Evolutionary conservation across 2,797 vertebrate genomes (phyloP), one percentile per base, ranked within the genome.

Genomic region (Cyprinella venusta): DNA sequence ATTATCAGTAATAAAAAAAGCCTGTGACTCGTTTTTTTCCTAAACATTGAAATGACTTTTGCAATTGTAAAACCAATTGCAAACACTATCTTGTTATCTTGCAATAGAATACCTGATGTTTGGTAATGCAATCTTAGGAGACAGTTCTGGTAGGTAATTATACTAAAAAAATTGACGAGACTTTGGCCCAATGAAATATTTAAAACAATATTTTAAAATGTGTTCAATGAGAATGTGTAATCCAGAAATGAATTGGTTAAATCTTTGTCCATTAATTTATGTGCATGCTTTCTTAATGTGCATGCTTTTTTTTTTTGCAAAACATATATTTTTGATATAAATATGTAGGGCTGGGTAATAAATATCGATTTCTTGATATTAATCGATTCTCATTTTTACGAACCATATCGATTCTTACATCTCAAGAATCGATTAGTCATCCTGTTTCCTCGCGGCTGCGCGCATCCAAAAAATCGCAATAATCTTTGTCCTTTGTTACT

Each of bases 111-210:
- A 0, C 40, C n/a, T 15, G 13, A 45, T 45, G 21, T 70, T 45
- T 70, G 40, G 68, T 40, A 26, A 45, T 7, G 7, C n/a, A 45
- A 45, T 69, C 24, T 4, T 69, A n/a, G 16, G 13, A 24, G n/a
- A 70, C n/a, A 8, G n/a, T 70, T 68, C 6, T 9, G n/a, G n/a
- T n/a, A 70, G n/a, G 40, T 70, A 69, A 45, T 16, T 69, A 69
- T 45, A 45, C 40, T 1, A 45, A 45, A 69, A 45, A 69, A 15
- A 6, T 8, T 24, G 16, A 52, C 38, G 18, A 65, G 30, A 36
- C 64, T 67, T 67, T 70, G n/a, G 6, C n/a, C 2, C 40, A 45
- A n/a, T 36, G 4, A 48, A 12, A 68, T 12, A 52, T 18, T 50
- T 48, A 48, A 48, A 48, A 15, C 13, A 48, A 48, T 19, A 19